Evolutionary conservation across 2,797 vertebrate species (phyloP), one percentile per base, ranked within the genome.

Genomic region (Chanos chanos): DNA sequence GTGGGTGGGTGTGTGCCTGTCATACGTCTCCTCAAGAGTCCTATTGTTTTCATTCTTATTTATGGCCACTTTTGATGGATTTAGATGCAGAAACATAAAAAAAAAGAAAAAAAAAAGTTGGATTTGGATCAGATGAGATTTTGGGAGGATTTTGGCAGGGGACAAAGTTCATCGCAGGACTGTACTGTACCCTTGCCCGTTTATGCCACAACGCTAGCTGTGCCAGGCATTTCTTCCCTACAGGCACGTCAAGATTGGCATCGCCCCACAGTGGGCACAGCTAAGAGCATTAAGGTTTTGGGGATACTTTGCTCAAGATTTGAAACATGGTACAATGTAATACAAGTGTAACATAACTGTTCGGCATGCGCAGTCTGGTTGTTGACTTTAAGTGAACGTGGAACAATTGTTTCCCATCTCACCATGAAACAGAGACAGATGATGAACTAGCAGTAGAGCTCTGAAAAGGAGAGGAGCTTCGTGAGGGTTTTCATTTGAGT

Each of bases 251-350:
- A 40, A 39, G 48, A 34, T 33, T 25, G 12, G 52, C 22, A 56
- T 30, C 44, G 41, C n/a, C n/a, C n/a, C 63, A 44, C 39, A 62
- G 44, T 18, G 22, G 37, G 47, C 47, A 18, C 4, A 7, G 30
- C 45, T 61, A 60, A 68, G 60, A 61, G 48, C 37, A 24, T 68
- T 64, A 72, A 15, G 5, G 15, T 47, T 44, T 60, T 18, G 5
- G 15, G 37, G 36, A 34, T 49, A 53, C 49, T 54, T 43, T 55
- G 55, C 33, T 22, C 24, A 43, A 57, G 54, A 68, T 60, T 60
- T 36, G 16, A 34, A 49, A 45, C 37, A 13, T 27, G 13, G 21
- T 4, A 47, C 22, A 9, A 59, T 43, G 7, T 59, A 49, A 43
- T 61, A 22, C 36, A 49, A 54, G 30, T 15, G 27, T 50, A 36